These are phyloP conservation scores for Rhabditophanes sp. DNA, from an alignment of 2,888 invertebrate species.

Conservation along the genomic window DNA sequence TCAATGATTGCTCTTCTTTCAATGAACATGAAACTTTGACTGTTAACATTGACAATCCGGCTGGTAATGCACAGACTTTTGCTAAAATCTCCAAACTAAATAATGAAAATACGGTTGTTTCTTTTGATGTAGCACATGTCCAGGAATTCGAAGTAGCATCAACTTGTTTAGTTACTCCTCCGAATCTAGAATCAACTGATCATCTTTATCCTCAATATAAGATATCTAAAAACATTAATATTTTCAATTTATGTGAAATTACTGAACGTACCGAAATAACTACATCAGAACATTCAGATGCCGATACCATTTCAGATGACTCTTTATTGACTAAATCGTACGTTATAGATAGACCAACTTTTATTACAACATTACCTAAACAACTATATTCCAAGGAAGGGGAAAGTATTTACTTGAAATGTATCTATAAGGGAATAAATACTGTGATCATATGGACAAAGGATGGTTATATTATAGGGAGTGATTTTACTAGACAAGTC, in stretches of 20 bases:
- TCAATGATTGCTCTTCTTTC: constrained; percentile 9
- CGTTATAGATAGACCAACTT: constrained; percentile 2
- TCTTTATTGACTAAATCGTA: constrained; percentile 1
- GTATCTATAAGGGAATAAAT: constrained; percentile 6
- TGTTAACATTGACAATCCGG: constrained; percentile 8
- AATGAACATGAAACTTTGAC: constrained; percentile 8
- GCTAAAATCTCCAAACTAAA: no score
- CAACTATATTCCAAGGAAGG: constrained; percentile 6
- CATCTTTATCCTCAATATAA: no score
- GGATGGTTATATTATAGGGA: constrained; percentile 5
- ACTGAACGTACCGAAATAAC: not conserved
- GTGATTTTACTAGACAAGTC: constrained; percentile 21
- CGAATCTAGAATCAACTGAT: no score
- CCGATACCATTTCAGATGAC: not conserved
- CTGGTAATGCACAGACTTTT: constrained; percentile 7
- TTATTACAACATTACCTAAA: not conserved
- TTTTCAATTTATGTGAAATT: constrained; percentile 2
- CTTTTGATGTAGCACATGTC: no score
- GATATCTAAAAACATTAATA: no score
- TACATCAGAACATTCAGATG: not conserved
- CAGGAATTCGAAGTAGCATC: no score
- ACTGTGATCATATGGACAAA: constrained; percentile 6
- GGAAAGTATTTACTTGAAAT: constrained; percentile 8
- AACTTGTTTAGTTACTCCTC: no score
- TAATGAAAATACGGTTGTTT: no score